Evolutionary conservation across 2,797 vertebrate species (phyloP), one percentile per base, ranked within the genome.

Genomic region (Nasua narica): DNA sequence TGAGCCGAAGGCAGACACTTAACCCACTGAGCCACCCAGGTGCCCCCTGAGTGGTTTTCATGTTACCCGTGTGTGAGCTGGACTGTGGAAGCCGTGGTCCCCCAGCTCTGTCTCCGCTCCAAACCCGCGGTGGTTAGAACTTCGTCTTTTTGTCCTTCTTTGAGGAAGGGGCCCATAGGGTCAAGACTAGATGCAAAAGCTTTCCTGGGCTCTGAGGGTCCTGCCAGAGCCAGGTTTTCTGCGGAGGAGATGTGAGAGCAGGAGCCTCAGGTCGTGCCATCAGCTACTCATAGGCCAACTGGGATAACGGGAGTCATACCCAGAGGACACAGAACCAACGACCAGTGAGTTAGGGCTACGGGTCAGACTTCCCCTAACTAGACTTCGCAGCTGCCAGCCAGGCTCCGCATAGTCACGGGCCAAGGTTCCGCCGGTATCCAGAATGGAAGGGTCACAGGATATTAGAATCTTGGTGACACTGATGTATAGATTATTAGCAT

Each of bases 201-300:
- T 96, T 78, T 65, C n/a, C 43, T 48, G 32, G 48, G 58, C 25
- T 60, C 54, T 32, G 16, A 70, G 82, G 56, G 40, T 32, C 54
- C 91, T 91, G 72, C 8, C 58, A 48, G 67, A 81, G 48, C 43
- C 56, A 95, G 87, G 79, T 21, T 92, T 81, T 87, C 76, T 95
- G 29, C 65, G 72, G 50, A 72, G 58, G 35, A 87, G 83, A 81
- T 19, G 2, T n/a, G n/a, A 56, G 27, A 91, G 54, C 52, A 77
- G 85, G 84, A 72, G 40, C 14, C 37, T 90, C 46, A 60, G 60
- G 29, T 82, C 76, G 27, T 78, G 40, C 54, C 25, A 6, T 23
- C 29, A 65, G 87, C 93, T 69, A 90, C 19, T 23, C 21, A 62
- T 2, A 84, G 69, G 70, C 32, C 23, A 40, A 37, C 23, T 4